Evolutionary conservation across 2,797 vertebrate genomes (phyloP).

Genomic region (Balearica regulorum): DNA sequence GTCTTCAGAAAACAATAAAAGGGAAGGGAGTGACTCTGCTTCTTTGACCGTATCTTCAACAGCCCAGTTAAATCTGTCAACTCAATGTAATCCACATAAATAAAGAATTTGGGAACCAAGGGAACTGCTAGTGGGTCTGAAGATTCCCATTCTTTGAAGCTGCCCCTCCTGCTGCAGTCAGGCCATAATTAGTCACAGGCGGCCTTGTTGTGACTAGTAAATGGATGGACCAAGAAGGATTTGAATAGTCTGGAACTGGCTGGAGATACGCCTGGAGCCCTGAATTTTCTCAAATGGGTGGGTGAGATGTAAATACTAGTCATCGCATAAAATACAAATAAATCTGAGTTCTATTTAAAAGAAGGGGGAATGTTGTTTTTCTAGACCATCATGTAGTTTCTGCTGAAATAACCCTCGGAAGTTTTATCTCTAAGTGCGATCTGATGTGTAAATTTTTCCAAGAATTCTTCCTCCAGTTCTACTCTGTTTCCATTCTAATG

Average conservation of each 20-base stretch:
- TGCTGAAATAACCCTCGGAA: conserved; percentile 29
- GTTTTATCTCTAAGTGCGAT: neutral
- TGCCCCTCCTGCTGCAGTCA: conserved; percentile 40
- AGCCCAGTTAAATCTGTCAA: conserved; percentile 59
- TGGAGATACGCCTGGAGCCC: conserved; percentile 16
- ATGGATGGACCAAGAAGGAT: conserved; percentile 31
- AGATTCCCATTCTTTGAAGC: conserved; percentile 52
- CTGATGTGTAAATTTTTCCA: neutral
- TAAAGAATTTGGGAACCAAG: conserved; percentile 26
- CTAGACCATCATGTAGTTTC: neutral
- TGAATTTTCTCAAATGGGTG: conserved; percentile 25
- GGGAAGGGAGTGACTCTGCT: conserved; percentile 37
- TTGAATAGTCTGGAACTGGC: conserved; percentile 13
- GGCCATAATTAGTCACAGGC: conserved; percentile 54
- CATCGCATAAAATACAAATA: conserved; percentile 43
- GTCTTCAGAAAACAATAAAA: conserved; percentile 54
- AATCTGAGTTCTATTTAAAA: conserved; percentile 9
- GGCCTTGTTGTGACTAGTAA: conserved; percentile 25
- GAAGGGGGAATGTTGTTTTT: neutral
- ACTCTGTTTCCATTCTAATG: neutral
- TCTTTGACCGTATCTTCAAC: conserved; percentile 48
- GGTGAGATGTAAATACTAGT: conserved; percentile 37
- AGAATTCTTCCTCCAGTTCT: neutral
- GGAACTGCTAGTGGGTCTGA: neutral
- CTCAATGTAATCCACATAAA: conserved; percentile 58